A percentile compares a stretch with the other conserved stretches of the same genome.
Evolutionary conservation across 2,797 vertebrate species (phyloP).

Genomic region (Clamator glandarius): DNA sequence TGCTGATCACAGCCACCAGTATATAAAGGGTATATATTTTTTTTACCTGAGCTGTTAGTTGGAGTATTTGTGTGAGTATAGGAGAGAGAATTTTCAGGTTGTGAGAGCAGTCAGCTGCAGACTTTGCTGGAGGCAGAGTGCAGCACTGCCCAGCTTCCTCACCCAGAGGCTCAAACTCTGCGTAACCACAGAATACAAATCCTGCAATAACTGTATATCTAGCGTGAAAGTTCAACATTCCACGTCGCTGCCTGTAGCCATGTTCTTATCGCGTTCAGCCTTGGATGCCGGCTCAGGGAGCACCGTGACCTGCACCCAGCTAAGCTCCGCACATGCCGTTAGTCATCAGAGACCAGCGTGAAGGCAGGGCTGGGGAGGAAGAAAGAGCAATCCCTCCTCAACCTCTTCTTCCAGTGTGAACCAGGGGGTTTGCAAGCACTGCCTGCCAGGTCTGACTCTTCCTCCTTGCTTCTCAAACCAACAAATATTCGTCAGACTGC

Average conservation of each 20-base stretch:
- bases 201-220: not conserved
- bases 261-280: accelerated
- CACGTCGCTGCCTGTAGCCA: not conserved
- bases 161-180: not conserved
- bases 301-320: not conserved
- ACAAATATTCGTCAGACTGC: not conserved
- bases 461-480: not conserved
- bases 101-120: not conserved
- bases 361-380: not conserved
- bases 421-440: not conserved
- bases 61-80: not conserved
- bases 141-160: not conserved
- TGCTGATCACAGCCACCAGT: not conserved
- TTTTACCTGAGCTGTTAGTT: not conserved
- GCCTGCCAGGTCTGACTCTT: not conserved
- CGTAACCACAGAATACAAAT: not conserved
- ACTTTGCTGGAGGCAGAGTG: not conserved
- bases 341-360: not conserved
- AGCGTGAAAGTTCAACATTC: not conserved
- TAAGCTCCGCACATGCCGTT: accelerated
- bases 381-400: not conserved
- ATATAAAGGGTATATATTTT: not conserved
- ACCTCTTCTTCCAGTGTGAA: not conserved
- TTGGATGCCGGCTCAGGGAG: not conserved
- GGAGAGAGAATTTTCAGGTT: not conserved